phyloP scores from a whole-genome alignment of 2,888 invertebrate species.

The Drosophila maculinotata region DNA sequence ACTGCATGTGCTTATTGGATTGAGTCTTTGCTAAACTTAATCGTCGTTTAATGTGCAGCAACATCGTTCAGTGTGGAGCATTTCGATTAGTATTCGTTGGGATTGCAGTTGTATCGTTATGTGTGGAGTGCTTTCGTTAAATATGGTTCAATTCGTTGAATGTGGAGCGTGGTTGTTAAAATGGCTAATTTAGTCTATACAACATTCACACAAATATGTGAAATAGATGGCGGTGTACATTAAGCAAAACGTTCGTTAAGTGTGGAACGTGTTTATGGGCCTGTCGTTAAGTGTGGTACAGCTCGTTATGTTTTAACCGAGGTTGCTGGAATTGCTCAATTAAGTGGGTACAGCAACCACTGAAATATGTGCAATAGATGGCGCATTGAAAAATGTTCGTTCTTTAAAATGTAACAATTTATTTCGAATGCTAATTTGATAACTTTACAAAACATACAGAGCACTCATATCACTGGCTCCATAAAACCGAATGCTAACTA shows the following conservation, averaged over 20 bases:
- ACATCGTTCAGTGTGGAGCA: not conserved
- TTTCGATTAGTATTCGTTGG: not conserved
- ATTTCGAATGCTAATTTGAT: slow-evolving; percentile 3
- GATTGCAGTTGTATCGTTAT: not conserved
- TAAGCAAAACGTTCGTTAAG: not conserved
- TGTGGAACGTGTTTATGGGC: not conserved
- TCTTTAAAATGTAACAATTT: slow-evolving; percentile 2
- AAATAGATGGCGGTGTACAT: not conserved
- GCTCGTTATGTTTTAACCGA: too few relatives aligned
- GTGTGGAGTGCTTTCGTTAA: not conserved
- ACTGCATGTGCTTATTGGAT: not conserved
- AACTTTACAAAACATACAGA: slow-evolving; percentile 12
- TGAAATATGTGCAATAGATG: not conserved
- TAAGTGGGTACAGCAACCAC: not conserved
- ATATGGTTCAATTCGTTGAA: not conserved
- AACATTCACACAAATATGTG: fast-evolving
- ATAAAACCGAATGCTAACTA: slow-evolving; percentile 1
- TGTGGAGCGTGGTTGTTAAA: not conserved
- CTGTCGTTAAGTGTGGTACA: not conserved
- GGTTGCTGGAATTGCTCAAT: not conserved
- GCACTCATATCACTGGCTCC: slow-evolving; percentile 37
- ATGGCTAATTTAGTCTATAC: not conserved
- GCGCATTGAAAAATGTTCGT: fast-evolving
- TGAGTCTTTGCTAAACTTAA: not conserved
- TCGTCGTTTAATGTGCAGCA: not conserved